Percentiles rank a stretch among this genome's conserved stretches.
Conservation (phyloP, 2,797 vertebrate genomes). For the Cyclopterus lumpus region DNA sequence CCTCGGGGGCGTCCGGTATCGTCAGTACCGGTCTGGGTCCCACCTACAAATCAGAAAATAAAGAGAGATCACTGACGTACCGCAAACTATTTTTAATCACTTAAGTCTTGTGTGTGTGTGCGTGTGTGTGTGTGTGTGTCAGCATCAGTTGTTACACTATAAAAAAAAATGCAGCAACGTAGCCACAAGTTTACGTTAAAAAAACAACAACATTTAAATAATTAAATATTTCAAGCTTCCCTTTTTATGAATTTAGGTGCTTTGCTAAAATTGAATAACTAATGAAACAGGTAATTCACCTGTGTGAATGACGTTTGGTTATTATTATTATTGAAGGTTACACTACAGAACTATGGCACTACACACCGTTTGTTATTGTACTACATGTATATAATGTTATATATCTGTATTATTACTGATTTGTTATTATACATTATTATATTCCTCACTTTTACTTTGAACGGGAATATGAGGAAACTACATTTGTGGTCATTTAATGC, state of each 20-base stretch:
- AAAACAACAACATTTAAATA: not conserved
- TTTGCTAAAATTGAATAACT: not conserved
- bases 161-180: not conserved
- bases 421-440: not conserved
- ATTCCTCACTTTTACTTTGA: not conserved
- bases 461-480: not conserved
- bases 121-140: not conserved
- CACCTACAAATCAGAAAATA: constrained; percentile 56
- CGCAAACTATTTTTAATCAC: no score
- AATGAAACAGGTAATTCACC: not conserved
- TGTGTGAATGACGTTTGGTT: not conserved
- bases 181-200: not conserved
- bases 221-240: not conserved
- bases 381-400: not conserved
- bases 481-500: not conserved
- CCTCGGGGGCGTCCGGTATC: constrained; percentile 88
- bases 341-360: not conserved
- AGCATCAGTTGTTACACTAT: not conserved
- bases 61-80: not conserved
- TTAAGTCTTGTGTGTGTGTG: no score
- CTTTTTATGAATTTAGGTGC: not conserved
- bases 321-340: not conserved
- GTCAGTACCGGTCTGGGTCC: constrained; percentile 93
- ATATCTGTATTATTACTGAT: not conserved
- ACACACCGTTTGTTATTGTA: not conserved